These are phyloP conservation scores for Clivina fossor DNA, from an alignment of 2,888 invertebrate genomes.

Conservation along the genomic window DNA sequence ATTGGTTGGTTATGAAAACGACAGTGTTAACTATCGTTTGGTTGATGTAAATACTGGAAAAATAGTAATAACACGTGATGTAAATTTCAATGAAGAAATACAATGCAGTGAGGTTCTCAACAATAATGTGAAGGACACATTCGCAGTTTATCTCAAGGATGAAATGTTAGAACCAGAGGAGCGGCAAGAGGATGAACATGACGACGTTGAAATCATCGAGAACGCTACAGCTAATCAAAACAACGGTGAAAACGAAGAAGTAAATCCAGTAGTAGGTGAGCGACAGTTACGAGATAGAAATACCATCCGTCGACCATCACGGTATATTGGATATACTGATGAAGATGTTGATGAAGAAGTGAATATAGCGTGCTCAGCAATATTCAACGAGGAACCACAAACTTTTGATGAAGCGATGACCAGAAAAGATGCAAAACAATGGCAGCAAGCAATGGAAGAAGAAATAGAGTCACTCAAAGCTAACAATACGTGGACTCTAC, in stretches of 20 bases:
- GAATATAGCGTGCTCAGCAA: too few species aligned
- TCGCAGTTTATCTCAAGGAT: too few species aligned
- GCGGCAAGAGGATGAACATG: background rate
- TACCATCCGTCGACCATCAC: background rate
- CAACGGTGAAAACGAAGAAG: background rate
- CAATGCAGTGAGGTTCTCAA: too few species aligned
- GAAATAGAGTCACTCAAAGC: constrained; percentile 34
- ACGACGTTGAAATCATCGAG: constrained; percentile 19
- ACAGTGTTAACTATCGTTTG: constrained; percentile 38
- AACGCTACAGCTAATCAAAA: background rate
- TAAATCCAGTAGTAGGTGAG: background rate
- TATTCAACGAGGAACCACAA: constrained; percentile 20
- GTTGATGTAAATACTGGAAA: constrained; percentile 35
- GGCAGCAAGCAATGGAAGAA: constrained; percentile 36
- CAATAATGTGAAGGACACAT: too few species aligned
- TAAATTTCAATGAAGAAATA: constrained; percentile 39
- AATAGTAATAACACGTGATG: constrained; percentile 39
- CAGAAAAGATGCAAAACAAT: constrained; percentile 29
- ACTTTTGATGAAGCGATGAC: constrained; percentile 38
- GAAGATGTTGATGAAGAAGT: too few species aligned
- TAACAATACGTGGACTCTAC: constrained; percentile 34
- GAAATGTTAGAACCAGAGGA: constrained; percentile 3
- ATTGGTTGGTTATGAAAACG: constrained; percentile 21
- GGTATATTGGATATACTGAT: background rate
- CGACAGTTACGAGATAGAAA: background rate